Percentiles rank a stretch among this genome's conserved stretches.
These are phyloP conservation scores for Pseudolaguvia tuberculata DNA, from an alignment of 2,113 vertebrate species.

Conservation along the genomic window DNA sequence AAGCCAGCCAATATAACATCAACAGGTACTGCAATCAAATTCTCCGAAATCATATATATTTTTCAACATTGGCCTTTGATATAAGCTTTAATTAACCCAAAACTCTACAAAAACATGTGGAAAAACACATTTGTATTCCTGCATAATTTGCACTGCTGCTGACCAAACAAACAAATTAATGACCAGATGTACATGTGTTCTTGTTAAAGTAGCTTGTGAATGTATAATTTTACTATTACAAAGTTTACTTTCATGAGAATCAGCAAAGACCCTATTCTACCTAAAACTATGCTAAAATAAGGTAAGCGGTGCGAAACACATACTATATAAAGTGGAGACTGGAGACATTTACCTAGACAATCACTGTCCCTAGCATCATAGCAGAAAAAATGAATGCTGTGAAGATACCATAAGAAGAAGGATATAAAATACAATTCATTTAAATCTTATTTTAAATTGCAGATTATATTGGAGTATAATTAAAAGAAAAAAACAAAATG, in stretches of 20 bases:
- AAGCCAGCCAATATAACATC: not conserved
- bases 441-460: not conserved
- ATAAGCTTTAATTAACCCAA: not conserved
- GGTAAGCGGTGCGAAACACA: not conserved
- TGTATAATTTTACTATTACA: no score
- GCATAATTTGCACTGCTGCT: not conserved
- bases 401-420: not conserved
- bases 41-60: not conserved
- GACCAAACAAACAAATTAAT: not conserved
- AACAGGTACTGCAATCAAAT: not conserved
- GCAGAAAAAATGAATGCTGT: not conserved
- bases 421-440: not conserved
- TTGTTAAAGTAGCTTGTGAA: not conserved
- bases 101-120: no score
- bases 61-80: not conserved
- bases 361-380: not conserved
- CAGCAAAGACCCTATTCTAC: not conserved
- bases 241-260: no score
- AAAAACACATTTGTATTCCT: not conserved
- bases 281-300: not conserved
- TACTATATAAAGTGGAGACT: not conserved
- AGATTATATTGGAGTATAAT: conserved; percentile 13
- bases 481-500: not conserved
- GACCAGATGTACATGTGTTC: not conserved
- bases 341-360: not conserved